Percentiles rank a stretch among this genome's conserved stretches.
Evolutionary conservation across 2,797 vertebrate genomes (phyloP).

Genomic region (Darevskia mixta): DNA sequence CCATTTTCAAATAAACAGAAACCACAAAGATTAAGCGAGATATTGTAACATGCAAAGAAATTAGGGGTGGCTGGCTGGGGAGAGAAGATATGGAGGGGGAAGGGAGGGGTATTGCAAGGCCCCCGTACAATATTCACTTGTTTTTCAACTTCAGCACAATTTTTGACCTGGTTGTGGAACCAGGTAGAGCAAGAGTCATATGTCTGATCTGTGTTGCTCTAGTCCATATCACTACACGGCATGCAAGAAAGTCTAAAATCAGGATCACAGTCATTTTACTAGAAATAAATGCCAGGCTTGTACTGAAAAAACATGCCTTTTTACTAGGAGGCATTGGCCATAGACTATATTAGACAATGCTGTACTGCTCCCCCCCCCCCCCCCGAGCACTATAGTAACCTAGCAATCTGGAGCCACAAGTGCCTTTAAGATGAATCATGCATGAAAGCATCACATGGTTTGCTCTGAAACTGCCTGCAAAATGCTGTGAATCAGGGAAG

Average conservation of each 20-base stretch:
- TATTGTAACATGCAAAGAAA: too few species aligned
- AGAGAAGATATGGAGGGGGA: too few species aligned
- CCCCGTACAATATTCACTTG: too few species aligned
- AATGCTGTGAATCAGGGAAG: constrained; percentile 38
- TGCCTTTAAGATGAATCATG: constrained; percentile 65
- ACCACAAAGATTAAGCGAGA: too few species aligned
- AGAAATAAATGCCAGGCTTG: too few species aligned
- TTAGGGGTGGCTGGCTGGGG: too few species aligned
- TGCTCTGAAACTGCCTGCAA: constrained; percentile 20
- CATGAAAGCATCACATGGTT: constrained; percentile 22
- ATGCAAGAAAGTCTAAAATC: not conserved
- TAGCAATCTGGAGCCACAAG: constrained; percentile 66
- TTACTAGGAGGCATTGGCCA: constrained; percentile 37
- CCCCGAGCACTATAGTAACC: constrained; percentile 51
- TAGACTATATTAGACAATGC: constrained; percentile 53
- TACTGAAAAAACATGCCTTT: too few species aligned
- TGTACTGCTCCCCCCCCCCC: not conserved
- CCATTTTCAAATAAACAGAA: too few species aligned
- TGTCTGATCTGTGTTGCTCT: not conserved
- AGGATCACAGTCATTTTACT: constrained; percentile 40
- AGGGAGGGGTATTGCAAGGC: too few species aligned
- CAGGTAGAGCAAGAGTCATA: not conserved
- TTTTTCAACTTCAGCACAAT: not conserved
- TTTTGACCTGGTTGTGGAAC: constrained; percentile 18
- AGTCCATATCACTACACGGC: constrained; percentile 15